A percentile compares a stretch with the other conserved stretches of the same genome.
phyloP scores from a whole-genome alignment of 23 tunicate species.

The Trididemnum miniatum region DNA sequence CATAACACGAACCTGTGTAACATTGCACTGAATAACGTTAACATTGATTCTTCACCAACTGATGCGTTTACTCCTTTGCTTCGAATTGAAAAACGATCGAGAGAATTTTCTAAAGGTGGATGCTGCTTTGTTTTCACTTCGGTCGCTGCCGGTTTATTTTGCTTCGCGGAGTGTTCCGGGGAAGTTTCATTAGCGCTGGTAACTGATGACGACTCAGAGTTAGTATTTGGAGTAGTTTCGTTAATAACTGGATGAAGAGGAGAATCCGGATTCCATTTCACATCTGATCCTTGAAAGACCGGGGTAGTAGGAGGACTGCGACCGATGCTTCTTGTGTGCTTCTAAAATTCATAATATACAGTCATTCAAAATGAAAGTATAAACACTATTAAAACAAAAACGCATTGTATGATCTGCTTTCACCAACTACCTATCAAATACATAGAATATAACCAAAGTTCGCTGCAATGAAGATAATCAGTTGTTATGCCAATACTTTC shows the following conservation, averaged over 20 bases:
- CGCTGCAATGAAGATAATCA: no score
- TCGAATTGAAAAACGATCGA: neutral
- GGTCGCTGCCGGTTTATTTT: neutral
- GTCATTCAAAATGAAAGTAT: no score
- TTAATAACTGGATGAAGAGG: conserved; percentile 1
- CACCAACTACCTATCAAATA: no score
- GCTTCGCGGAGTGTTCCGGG: neutral
- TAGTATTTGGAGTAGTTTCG: neutral
- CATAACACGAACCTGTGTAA: conserved; percentile 84
- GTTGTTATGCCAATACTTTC: no score
- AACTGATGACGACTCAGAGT: neutral
- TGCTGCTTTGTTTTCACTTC: neutral
- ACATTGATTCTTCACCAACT: conserved; percentile 41
- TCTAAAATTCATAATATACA: no score
- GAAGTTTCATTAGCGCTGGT: neutral
- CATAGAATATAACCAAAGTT: no score
- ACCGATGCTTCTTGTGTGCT: conserved; percentile 23
- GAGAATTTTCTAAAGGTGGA: neutral
- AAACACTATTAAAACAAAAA: no score
- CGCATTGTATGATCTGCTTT: no score
- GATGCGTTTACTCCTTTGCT: neutral
- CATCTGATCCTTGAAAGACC: neutral
- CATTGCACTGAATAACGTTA: conserved; percentile 83
- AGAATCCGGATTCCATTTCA: conserved; percentile 15
- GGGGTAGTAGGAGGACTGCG: conserved; percentile 28